Evolutionary conservation across 1,140 invertebrate genomes (phyloP).

Genomic region (Galleria mellonella): DNA sequence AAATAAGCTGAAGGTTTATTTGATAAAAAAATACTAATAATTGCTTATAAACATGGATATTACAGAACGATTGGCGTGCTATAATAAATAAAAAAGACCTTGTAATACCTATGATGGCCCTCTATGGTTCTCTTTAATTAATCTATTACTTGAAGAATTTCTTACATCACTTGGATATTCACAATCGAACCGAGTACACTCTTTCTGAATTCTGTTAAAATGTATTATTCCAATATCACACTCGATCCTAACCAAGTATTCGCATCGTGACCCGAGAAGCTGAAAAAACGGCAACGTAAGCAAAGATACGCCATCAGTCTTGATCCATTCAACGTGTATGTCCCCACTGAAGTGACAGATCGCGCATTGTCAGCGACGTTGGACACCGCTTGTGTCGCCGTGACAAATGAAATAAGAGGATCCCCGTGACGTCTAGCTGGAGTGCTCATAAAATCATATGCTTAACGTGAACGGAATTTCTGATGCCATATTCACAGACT

Average conservation of each 20-base stretch:
- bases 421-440: slow-evolving; percentile 7
- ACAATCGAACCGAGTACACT: too few species aligned
- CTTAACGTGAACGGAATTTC: slow-evolving; percentile 1
- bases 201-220: too few species aligned
- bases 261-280: neutral
- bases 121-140: too few species aligned
- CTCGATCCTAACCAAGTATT: neutral
- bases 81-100: too few species aligned
- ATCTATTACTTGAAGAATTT: too few species aligned
- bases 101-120: too few species aligned
- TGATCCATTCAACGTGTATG: slow-evolving; percentile 1
- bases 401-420: slow-evolving; percentile 23
- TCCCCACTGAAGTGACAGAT: slow-evolving; percentile 10
- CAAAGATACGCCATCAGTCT: slow-evolving; percentile 4
- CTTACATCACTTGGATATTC: too few species aligned
- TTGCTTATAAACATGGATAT: too few species aligned
- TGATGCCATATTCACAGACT: neutral
- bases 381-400: neutral
- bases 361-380: slow-evolving; percentile 11
- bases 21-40: too few species aligned
- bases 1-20: too few species aligned
- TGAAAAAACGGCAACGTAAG: slow-evolving; percentile 4
- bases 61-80: too few species aligned
- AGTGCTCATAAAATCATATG: slow-evolving; percentile 15
- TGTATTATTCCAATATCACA: too few species aligned